These are phyloP conservation scores for Labroides dimidiatus DNA, from an alignment of 2,797 vertebrate genomes.

Conservation along the genomic window DNA sequence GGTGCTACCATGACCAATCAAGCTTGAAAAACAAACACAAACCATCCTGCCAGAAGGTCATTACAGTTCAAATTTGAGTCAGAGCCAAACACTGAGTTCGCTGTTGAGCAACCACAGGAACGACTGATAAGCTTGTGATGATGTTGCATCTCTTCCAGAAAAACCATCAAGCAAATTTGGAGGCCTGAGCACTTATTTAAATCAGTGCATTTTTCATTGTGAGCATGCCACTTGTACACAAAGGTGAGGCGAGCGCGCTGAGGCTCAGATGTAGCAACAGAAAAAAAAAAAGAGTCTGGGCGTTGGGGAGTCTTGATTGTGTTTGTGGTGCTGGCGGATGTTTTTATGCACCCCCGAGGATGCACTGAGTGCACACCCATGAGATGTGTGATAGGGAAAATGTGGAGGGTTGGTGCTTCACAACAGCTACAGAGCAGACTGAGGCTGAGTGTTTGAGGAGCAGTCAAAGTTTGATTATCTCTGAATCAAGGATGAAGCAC, in stretches of 20 bases:
- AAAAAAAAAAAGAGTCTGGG: conserved; percentile 1
- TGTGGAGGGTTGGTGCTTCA: background rate
- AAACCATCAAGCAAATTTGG: background rate
- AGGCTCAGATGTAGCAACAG: conserved; percentile 19
- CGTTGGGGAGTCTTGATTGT: conserved; percentile 15
- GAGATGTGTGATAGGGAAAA: conserved; percentile 19
- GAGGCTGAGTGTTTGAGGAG: background rate
- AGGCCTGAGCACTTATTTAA: background rate
- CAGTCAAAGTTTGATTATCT: background rate
- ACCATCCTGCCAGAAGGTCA: background rate
- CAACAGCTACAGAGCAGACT: background rate
- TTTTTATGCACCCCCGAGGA: conserved; percentile 32
- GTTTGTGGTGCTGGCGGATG: conserved; percentile 30
- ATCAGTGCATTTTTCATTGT: background rate
- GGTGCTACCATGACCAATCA: too few relatives aligned
- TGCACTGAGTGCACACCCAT: conserved; percentile 2
- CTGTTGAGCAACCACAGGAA: background rate
- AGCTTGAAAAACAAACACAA: too few relatives aligned
- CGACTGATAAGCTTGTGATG: background rate
- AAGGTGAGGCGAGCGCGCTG: background rate
- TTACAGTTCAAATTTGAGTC: background rate
- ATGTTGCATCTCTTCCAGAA: background rate
- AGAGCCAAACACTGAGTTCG: background rate
- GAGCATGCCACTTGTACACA: background rate
- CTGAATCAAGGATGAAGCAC: too few relatives aligned